Base-by-base conservation (phyloP, 2,797 vertebrate species). In the Ptychobarbus kaznakovi region DNA sequence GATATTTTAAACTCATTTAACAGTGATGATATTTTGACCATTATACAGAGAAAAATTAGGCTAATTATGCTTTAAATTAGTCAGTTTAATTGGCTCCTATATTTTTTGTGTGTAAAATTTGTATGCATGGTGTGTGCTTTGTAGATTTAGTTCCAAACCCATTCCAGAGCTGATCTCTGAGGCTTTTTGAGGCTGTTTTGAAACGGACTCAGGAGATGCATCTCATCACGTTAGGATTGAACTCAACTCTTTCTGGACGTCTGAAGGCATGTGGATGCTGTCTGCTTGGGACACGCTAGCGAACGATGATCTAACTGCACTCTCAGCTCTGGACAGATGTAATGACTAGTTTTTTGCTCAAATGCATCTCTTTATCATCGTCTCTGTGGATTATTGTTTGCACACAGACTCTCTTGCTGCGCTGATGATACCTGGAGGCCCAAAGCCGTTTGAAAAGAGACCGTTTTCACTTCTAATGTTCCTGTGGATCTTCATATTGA, bases 381-480 rank as follows among this genome's bases (percentile, higher is more conserved):
- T 75, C 76, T 80, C 76, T 53, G 20, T 79, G 84, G 86, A 80
- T 87, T 85, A 83, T 75, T n/a, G 56, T 51, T 58, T 69, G 22
- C 13, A 4, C 1, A 69, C 58, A 51, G 38, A 51, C 56, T 73
- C 69, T 42, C 63, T 28, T 25, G 40, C 56, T 74, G 44, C 0
- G 10, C 65, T 53, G 46, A 44, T 6, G 18, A 40, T 20, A 65
- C 65, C 56, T 61, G 44, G 8, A 69, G 83, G 18, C 16, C 18
- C 51, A 22, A 18, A 76, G 7, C 61, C 4, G 18, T 32, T 40
- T 56, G 2, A 80, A 66, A 68, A 53, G 6, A 40, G 7, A 15
- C 18, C 0, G 11, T 44, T 40, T 40, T 38, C 35, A 22, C 32
- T 7, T 20, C 5, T 63, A 32, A 32, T 65, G 25, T 35, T 18